Percentiles rank a stretch among this genome's conserved stretches.
These are phyloP conservation scores for Fringilla coelebs DNA, from an alignment of 2,797 vertebrate species.

Conservation along the genomic window DNA sequence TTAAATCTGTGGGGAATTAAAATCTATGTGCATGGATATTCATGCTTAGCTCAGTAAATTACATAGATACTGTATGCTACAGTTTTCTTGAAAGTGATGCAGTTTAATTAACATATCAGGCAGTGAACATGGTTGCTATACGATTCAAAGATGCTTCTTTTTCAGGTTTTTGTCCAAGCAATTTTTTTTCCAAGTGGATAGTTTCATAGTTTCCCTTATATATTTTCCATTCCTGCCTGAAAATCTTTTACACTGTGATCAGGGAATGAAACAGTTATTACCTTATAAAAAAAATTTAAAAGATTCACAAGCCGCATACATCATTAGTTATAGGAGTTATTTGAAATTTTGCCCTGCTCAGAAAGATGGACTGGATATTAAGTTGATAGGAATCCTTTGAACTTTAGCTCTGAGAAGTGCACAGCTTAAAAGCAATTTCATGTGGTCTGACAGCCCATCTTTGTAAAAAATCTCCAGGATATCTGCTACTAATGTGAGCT, in stretches of 20 bases:
- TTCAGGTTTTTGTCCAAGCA: background rate
- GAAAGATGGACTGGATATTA: background rate
- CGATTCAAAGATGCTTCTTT: background rate
- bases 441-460: background rate
- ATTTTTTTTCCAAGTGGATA: background rate
- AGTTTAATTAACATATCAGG: background rate
- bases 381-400: background rate
- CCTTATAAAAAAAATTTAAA: background rate
- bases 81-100: background rate
- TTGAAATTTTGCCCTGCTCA: background rate
- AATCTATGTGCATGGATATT: background rate
- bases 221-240: background rate
- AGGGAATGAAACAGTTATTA: background rate
- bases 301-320: background rate
- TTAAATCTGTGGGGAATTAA: background rate
- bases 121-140: background rate
- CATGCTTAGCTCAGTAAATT: background rate
- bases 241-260: background rate
- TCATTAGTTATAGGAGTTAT: background rate
- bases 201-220: background rate
- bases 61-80: rapidly evolving
- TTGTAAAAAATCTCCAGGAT: background rate
- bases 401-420: background rate
- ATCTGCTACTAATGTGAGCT: background rate
- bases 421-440: background rate